Conservation (phyloP, 2,888 invertebrate species). For the Heteromyza rotundicornis region DNA sequence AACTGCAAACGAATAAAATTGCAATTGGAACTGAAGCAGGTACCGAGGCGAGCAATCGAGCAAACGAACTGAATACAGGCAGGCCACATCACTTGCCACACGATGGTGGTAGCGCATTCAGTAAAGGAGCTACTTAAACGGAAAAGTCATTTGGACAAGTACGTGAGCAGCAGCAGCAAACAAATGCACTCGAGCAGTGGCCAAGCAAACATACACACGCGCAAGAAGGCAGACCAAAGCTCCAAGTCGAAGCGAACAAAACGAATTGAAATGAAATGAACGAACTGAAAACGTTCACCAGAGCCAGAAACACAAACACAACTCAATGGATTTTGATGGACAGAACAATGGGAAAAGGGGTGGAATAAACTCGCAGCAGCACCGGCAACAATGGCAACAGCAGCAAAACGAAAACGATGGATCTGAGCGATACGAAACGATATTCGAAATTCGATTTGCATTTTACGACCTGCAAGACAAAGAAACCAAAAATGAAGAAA, state of each 20-base stretch:
- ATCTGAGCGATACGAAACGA: neutral
- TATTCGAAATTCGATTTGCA: constrained; percentile 52
- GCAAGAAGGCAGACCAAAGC: neutral
- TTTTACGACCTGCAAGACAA: constrained; percentile 34
- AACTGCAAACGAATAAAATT: no score
- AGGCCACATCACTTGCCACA: no score
- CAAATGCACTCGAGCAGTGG: constrained; percentile 13
- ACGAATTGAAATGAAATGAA: neutral
- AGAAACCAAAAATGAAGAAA: neutral
- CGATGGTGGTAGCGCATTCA: neutral
- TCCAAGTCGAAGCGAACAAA: neutral
- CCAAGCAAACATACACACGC: constrained; percentile 23
- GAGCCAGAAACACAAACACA: neutral
- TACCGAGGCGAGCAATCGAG: no score
- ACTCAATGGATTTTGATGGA: constrained; percentile 49
- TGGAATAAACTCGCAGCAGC: constrained; percentile 50
- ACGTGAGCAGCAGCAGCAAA: constrained; percentile 17
- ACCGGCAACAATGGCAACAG: constrained; percentile 29
- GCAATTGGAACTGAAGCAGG: no score
- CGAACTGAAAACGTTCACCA: neutral
- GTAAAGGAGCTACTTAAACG: neutral
- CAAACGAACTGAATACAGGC: neutral
- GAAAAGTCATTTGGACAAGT: constrained; percentile 2
- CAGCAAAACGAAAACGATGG: constrained; percentile 1
- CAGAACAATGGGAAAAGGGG: constrained; percentile 63